Evolutionary conservation across 2,113 vertebrate species (phyloP).

Genomic region (Odocoileus virginianus): DNA sequence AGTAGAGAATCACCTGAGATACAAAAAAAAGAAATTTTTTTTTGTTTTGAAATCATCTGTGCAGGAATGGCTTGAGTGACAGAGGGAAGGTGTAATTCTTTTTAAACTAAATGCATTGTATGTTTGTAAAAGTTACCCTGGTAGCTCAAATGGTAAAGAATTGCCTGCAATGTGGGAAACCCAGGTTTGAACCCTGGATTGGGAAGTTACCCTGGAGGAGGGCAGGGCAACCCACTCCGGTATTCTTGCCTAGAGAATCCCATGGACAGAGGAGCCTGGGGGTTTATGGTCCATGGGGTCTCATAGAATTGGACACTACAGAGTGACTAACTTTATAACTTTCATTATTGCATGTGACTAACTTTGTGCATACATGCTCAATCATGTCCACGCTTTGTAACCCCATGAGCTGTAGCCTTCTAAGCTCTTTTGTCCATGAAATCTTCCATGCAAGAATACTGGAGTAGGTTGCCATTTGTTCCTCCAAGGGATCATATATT

Average conservation of each 20-base stretch:
- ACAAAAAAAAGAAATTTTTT: too few relatives aligned
- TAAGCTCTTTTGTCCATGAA: neutral
- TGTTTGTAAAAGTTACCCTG: neutral
- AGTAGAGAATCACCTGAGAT: neutral
- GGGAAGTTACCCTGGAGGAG: neutral
- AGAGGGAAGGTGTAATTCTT: neutral
- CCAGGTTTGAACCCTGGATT: neutral
- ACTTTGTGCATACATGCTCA: neutral
- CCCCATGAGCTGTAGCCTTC: neutral
- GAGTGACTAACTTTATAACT: neutral
- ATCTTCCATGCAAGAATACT: neutral
- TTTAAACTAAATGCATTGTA: neutral
- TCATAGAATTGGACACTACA: neutral
- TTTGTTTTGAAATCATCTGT: neutral
- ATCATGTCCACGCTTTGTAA: fast-evolving
- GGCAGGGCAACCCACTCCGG: neutral
- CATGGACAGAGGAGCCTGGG: neutral
- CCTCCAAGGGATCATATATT: neutral
- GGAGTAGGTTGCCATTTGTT: neutral
- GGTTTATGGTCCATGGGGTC: neutral
- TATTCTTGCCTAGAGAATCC: neutral
- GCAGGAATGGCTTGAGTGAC: neutral
- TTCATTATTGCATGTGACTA: too few relatives aligned
- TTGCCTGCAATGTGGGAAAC: neutral
- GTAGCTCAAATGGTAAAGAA: neutral